These are phyloP conservation scores for Pteronura brasiliensis DNA, from an alignment of 2,113 vertebrate genomes.

Conservation along the genomic window DNA sequence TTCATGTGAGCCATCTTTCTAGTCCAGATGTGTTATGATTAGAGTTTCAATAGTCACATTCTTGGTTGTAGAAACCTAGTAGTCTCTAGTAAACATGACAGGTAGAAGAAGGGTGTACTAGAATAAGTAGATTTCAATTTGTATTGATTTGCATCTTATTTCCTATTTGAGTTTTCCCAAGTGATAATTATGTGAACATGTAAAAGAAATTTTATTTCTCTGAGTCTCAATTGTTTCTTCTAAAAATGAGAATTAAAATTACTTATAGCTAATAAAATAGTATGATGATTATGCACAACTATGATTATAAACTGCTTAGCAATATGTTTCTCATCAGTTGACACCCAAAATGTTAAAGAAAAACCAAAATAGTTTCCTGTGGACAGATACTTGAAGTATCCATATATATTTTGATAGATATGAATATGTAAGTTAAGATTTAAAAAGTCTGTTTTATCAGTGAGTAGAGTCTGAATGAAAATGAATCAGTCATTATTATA, in stretches of 20 bases:
- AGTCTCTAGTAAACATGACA: not conserved
- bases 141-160: not conserved
- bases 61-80: not conserved
- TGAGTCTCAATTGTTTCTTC: not conserved
- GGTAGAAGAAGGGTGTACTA: not conserved
- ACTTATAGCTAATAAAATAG: not conserved
- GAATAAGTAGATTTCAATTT: not conserved
- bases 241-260: not conserved
- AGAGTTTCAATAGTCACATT: not conserved
- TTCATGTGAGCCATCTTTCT: not conserved
- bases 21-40: not conserved
- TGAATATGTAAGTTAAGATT: not conserved
- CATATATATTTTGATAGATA: not conserved
- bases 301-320: not conserved
- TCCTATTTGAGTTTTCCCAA: not conserved
- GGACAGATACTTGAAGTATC: not conserved
- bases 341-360: constrained; percentile 1
- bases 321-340: not conserved
- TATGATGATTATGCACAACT: not conserved
- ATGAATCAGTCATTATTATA: not conserved
- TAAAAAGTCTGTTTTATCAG: not conserved
- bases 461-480: not conserved
- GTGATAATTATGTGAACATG: not conserved
- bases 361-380: not conserved
- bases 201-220: not conserved